Evolutionary conservation across 37 sponge, comb jelly and placozoan species (phyloP).

Genomic region (Beroe ovata): DNA sequence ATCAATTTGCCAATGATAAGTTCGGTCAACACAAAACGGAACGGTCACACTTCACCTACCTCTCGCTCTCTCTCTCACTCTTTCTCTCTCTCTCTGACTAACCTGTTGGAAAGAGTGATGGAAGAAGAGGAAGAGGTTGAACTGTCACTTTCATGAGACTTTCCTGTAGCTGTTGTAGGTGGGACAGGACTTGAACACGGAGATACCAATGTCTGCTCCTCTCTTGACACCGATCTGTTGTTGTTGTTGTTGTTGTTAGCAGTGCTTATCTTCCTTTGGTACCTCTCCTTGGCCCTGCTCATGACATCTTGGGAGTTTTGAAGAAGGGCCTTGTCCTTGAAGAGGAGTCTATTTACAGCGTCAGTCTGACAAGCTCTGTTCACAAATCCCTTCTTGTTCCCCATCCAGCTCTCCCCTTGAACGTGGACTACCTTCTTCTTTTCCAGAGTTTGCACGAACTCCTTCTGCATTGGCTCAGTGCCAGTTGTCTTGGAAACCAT

Average conservation of each 20-base stretch:
- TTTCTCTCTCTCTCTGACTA: not conserved
- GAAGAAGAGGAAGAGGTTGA: not conserved
- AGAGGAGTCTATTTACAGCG: slow-evolving; percentile 20
- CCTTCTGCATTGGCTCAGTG: slow-evolving; percentile 7
- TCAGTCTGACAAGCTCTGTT: slow-evolving; percentile 35
- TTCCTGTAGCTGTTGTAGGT: not conserved
- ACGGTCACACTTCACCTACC: too few relatives aligned
- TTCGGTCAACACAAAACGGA: too few relatives aligned
- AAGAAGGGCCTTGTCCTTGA: slow-evolving; percentile 12
- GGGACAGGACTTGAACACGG: not conserved
- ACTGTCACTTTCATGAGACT: not conserved
- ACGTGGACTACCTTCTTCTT: not conserved
- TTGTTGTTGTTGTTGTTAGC: not conserved
- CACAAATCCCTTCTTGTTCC: slow-evolving; percentile 20
- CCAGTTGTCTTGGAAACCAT: not conserved
- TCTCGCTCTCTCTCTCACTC: slow-evolving; percentile 1
- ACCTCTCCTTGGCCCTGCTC: slow-evolving; percentile 44
- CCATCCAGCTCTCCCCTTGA: slow-evolving; percentile 16
- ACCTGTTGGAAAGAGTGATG: slow-evolving; percentile 36
- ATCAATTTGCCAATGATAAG: too few relatives aligned
- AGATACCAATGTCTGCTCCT: not conserved
- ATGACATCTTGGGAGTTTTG: slow-evolving; percentile 17
- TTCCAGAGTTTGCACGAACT: not conserved
- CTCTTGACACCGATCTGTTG: not conserved
- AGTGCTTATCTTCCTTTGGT: not conserved